Evolutionary conservation across 2,113 vertebrate genomes (phyloP), one percentile per base, ranked within the genome.

Genomic region (Eulacestoma nigropectus): DNA sequence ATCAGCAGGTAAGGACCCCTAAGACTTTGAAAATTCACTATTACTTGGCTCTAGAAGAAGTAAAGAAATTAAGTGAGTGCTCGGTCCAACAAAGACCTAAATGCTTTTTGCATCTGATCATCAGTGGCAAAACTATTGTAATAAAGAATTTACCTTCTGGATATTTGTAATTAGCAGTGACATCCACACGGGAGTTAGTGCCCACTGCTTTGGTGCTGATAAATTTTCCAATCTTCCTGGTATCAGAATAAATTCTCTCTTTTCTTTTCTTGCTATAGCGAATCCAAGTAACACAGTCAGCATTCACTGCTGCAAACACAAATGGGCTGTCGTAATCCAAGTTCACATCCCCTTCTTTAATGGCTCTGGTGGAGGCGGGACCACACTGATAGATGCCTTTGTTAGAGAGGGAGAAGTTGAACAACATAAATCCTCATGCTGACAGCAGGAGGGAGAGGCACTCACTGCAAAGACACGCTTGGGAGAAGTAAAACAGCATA

Each of bases 151-250:
- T 93, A 99, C 98, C 99, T 97, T 99, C 98, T 39, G 64, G 88
- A 68, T 98, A 90, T 93, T 99, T 99, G 98, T 99, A 99, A 74
- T 42, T 91, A 35, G 69, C 12, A 23, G 98, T 99, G 97, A 99
- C 92, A 96, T 98, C 95, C 81, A 85, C 33, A 60, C 98, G 97
- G 60, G 78, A 86, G 9, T 98, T 91, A 11, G 57, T 97, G 56
- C 98, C 98, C 11, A 98, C 96, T 44, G 97, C 95, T 97, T 99
- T 99, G 81, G 99, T 99, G 95, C 99, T 99, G 94, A 99, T 98
- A 20, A 93, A 93, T 89, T 97, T 98, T 62, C 98, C 97, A 6
- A 97, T 97, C 78, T 97, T 96, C 63, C 52, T 97, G 42, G 91
- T 95, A 11, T 98, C 75, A 32, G 97, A 97, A 68, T 89, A 95